Base-by-base conservation (phyloP, 53 echinoderm and acorn worm genomes). In the Apostichopus leukothele region DNA sequence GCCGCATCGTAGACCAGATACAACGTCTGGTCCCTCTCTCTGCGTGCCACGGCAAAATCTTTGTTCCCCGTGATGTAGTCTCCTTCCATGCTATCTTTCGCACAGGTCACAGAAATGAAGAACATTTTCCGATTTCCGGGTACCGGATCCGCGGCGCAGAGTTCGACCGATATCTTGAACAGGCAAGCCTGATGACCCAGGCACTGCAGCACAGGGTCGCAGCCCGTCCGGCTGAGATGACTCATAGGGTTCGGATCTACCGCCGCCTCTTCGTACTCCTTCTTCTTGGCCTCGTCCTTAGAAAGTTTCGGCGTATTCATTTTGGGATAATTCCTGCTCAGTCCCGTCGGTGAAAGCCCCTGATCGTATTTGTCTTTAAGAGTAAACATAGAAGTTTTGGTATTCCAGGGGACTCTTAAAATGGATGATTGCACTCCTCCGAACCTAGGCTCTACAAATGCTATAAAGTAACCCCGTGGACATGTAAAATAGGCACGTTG, bases 141-240 rank as follows among this genome's bases (percentile, higher is more conserved):
- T 10, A 93, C 94, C 0, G 99, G 99, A 85, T 99, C 99, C 14
- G 80, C 89, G 3, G 96, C 99, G 61, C 96, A 99, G 5, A 96
- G 22, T 61, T 96, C 96, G 14, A 99, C 94, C 0, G 99, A 94
- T 53, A 94, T 90, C 88, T 96, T 96, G 74, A 99, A 99, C 26
- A 96, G 90, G 83, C 99, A 96, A 53, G 96, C 92, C 75, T 99
- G 99, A 88, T 96, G 96, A n/a, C 99, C 99, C 1, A 99, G 91
- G 76, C 99, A 99, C 52, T 91, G 91, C 27, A 99, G 77, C 52
- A 94, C 92, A 5, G 99, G 99, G 86, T 99, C 99, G 53, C 99
- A 99, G 67, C 99, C 95, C 0, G 99, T 96, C 61, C 92, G 89
- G 4, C 94, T 94, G 50, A 96, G 91, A 6, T 91, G 86, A 68